Conservation (phyloP, 2,797 vertebrate genomes). For the Pampus argenteus region DNA sequence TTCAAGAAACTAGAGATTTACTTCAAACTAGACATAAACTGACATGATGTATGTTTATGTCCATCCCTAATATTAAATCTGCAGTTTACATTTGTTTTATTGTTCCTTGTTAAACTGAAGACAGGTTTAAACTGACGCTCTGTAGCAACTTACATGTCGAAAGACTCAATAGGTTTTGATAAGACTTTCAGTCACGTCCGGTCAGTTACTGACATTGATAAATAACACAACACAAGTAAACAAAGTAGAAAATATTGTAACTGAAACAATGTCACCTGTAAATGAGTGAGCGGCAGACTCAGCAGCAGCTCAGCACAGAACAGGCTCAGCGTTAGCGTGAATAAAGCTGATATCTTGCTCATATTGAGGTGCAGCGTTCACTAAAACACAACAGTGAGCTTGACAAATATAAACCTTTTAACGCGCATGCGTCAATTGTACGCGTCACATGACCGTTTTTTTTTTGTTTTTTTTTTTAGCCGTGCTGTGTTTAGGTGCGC, state of each 20-base stretch:
- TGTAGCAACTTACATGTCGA: no score
- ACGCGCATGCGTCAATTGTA: neutral
- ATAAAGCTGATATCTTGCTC: fast-evolving
- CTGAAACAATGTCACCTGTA: no score
- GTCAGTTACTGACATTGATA: no score
- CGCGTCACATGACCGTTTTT: constrained; percentile 53
- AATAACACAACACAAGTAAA: no score
- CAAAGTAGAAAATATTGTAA: no score
- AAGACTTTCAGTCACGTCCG: neutral
- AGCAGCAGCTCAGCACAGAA: neutral
- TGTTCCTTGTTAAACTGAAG: no score
- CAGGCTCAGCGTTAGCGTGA: neutral
- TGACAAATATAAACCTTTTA: neutral
- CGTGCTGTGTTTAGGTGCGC: constrained; percentile 38
- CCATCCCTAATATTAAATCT: neutral
- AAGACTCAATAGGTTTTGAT: neutral
- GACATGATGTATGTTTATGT: no score
- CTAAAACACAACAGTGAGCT: fast-evolving
- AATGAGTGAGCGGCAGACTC: neutral
- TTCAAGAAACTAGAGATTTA: neutral
- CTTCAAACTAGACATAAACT: neutral
- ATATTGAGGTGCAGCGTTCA: constrained; percentile 17
- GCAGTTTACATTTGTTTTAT: neutral
- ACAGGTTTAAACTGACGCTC: no score
- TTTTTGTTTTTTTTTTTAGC: constrained; percentile 7